Conservation (phyloP, 1,140 invertebrate genomes). For the Scylla paramamosain region DNA sequence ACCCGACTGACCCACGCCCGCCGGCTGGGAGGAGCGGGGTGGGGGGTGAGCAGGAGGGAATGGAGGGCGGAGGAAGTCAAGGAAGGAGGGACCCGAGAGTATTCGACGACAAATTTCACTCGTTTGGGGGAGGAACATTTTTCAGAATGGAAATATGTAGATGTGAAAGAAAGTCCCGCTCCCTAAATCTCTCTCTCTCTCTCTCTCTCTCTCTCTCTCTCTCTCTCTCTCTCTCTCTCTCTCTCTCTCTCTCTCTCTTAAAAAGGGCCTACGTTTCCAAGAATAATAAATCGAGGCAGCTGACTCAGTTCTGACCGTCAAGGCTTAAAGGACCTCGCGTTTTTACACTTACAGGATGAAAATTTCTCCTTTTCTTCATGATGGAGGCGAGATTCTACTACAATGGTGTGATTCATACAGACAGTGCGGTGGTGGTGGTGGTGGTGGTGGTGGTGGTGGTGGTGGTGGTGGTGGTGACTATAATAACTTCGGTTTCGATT, state of each 20-base stretch:
- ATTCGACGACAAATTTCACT: no score
- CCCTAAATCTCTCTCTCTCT: no score
- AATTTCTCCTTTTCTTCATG: background rate
- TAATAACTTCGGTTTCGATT: background rate
- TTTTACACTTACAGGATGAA: background rate
- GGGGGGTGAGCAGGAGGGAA: no score
- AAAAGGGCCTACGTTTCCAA: background rate
- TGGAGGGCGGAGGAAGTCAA: no score
- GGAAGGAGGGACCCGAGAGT: no score
- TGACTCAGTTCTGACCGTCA: constrained; percentile 8
- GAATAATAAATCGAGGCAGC: constrained; percentile 3
- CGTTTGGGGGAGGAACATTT: no score
- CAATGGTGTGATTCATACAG: background rate
- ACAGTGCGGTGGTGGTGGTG: background rate
- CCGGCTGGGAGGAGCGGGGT: no score
- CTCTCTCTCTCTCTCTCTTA: background rate
- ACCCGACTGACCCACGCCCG: no score
- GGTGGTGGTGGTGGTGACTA: background rate
- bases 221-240: constrained; percentile 3
- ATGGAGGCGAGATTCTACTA: background rate
- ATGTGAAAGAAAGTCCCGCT: no score
- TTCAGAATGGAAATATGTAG: no score
- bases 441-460: background rate
- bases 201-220: background rate
- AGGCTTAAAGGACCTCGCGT: background rate